These are phyloP conservation scores for Julus scandinavius DNA, from an alignment of 2,888 invertebrate genomes.

Conservation along the genomic window DNA sequence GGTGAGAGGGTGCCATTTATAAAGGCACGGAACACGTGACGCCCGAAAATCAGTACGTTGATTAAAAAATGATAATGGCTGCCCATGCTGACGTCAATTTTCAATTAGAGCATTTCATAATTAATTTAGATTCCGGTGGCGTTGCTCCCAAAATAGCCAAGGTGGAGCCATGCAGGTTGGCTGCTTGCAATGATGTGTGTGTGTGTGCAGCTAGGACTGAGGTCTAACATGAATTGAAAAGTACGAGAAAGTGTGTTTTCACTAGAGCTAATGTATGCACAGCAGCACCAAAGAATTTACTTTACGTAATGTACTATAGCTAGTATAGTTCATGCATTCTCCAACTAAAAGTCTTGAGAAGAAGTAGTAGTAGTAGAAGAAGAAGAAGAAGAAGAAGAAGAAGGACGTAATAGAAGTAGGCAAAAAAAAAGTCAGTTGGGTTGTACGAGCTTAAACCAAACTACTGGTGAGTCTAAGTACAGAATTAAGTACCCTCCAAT, in stretches of 20 bases:
- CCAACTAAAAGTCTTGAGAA: slow-evolving; percentile 42
- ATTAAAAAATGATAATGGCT: slow-evolving; percentile 1
- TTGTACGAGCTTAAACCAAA: slow-evolving; percentile 48
- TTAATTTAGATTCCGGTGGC: slow-evolving; percentile 13
- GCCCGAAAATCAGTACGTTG: background rate
- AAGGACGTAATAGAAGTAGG: slow-evolving; percentile 50
- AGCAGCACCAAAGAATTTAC: slow-evolving; percentile 53
- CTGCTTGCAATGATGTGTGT: slow-evolving; percentile 47
- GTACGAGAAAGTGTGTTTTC: slow-evolving; percentile 51
- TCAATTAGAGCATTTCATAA: slow-evolving; percentile 43
- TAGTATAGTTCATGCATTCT: slow-evolving; percentile 48
- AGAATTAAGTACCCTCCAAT: slow-evolving; percentile 51
- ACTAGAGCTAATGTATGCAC: slow-evolving; percentile 54
- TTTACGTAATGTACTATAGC: slow-evolving; percentile 54
- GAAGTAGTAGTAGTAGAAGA: slow-evolving; percentile 37
- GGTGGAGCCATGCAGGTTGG: slow-evolving; percentile 36
- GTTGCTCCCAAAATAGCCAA: slow-evolving; percentile 14
- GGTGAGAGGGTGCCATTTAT: background rate
- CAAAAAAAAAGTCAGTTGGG: slow-evolving; percentile 45
- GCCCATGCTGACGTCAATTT: slow-evolving; percentile 21
- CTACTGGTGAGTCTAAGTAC: slow-evolving; percentile 49
- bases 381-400: slow-evolving; percentile 45
- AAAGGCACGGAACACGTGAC: background rate
- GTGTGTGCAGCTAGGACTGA: slow-evolving; percentile 50
- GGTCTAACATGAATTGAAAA: slow-evolving; percentile 49